Conservation (phyloP, 1,140 invertebrate species). For the roundworm (Caenorhabditis elegans) region DNA sequence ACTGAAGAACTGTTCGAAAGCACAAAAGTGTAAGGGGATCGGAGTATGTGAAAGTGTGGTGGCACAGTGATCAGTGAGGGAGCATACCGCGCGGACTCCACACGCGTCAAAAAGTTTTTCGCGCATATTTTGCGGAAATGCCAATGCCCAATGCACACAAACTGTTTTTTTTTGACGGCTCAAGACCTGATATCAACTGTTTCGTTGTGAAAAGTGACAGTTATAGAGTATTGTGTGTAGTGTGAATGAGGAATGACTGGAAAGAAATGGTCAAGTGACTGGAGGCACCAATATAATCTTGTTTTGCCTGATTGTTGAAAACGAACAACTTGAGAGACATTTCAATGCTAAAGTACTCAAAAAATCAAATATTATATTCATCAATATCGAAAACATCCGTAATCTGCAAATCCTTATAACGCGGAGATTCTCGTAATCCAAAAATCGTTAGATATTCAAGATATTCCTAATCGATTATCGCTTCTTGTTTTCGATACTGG, state of each 20-base stretch:
- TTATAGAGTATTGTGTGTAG: background rate
- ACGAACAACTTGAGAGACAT: no score
- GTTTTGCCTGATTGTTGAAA: no score
- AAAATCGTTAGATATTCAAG: no score
- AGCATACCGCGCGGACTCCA: background rate
- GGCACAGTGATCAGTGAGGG: constrained; percentile 1
- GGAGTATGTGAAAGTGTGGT: background rate
- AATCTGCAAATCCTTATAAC: no score
- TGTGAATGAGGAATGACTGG: background rate
- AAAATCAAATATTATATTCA: no score
- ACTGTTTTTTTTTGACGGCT: constrained; percentile 9
- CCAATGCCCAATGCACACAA: background rate
- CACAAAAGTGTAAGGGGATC: background rate
- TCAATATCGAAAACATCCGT: no score
- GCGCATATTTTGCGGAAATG: constrained; percentile 31
- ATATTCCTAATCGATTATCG: no score
- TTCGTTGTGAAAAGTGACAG: background rate
- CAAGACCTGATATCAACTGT: background rate
- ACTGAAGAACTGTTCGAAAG: background rate
- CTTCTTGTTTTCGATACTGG: no score
- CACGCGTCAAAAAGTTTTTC: constrained; percentile 33
- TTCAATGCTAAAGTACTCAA: no score
- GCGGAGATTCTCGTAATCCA: no score
- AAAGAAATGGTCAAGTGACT: background rate
- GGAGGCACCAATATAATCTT: no score